Conservation (phyloP, 2,113 vertebrate genomes). For the Chloroceryle aenea region DNA sequence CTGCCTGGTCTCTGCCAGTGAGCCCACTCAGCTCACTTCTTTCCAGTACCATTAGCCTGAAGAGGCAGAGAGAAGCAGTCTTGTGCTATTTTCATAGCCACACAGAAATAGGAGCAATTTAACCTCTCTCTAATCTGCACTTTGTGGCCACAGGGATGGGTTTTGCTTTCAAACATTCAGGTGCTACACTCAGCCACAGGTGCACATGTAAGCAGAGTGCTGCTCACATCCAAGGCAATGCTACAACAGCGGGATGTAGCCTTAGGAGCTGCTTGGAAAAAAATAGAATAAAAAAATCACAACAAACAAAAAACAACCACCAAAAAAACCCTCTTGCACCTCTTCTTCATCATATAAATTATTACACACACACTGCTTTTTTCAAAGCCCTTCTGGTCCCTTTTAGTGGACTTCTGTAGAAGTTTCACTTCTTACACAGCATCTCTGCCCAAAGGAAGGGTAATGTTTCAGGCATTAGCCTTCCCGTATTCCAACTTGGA, state of each 20-base stretch:
- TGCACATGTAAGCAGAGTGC: accelerated
- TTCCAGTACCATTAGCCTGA: neutral
- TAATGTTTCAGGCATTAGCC: neutral
- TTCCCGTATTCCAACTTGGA: neutral
- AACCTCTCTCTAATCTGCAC: neutral
- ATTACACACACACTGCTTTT: neutral
- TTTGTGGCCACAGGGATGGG: neutral
- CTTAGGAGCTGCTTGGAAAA: neutral
- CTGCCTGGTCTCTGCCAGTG: accelerated
- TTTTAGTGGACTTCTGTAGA: neutral
- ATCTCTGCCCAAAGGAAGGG: neutral
- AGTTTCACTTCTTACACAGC: neutral
- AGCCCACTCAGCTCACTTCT: neutral
- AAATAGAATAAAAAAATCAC: neutral
- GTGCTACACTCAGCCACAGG: neutral
- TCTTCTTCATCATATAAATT: neutral
- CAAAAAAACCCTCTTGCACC: neutral
- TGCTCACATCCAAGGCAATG: neutral
- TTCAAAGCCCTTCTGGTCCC: neutral
- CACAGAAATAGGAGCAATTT: neutral
- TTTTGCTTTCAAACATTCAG: neutral
- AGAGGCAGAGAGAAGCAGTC: neutral
- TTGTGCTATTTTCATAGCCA: neutral
- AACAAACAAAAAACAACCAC: too few relatives aligned
- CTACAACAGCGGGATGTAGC: neutral